Base-by-base conservation (phyloP, 2,888 invertebrate species). In the Drosophila fungiperda region DNA sequence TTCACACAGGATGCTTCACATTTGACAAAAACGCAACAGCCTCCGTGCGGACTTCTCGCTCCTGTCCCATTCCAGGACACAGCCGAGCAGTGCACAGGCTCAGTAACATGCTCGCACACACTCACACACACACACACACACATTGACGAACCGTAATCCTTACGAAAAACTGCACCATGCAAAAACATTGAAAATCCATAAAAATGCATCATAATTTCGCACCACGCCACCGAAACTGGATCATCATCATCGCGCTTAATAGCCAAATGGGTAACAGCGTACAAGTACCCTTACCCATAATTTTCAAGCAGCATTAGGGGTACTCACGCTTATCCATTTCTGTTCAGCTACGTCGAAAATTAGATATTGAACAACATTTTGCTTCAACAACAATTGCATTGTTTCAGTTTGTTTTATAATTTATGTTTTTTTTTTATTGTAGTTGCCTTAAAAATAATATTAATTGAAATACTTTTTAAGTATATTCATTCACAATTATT, bases 161-260 rank as follows among this genome's bases (percentile, higher is more conserved):
- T 33, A 38, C 58, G 58, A 80, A 77, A 87, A 73, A 80, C 59
- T 79, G 85, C 83, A 84, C 68, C 76, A 63, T 62, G 78, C 85
- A 90, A 89, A 92, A 92, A 93, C 93, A 92, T 89, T 82, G 90
- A 93, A 93, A 92, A 91, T 91, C 92, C 93, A 93, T 92, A 93
- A 93, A 93, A 93, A 92, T 93, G 92, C 92, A 93, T 92, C 92
- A 92, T 92, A 90, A 92, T 92, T 93, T 92, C 83, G 61, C 52
- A 62, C 69, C 75, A 76, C 49, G 61, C 76, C 67, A 42, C 66
- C 48, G 57, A 49, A 86, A 83, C 88, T 78, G 90, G 79, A 84
- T 86, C 82, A 61, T 65, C 82, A 71, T 69, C 75, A 67, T 50
- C 65, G 73, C 59, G 60, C 49, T 65, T 52, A 66, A 45, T 60